Base-by-base conservation (phyloP, 2,113 vertebrate species). In the Bombycilla garrulus region DNA sequence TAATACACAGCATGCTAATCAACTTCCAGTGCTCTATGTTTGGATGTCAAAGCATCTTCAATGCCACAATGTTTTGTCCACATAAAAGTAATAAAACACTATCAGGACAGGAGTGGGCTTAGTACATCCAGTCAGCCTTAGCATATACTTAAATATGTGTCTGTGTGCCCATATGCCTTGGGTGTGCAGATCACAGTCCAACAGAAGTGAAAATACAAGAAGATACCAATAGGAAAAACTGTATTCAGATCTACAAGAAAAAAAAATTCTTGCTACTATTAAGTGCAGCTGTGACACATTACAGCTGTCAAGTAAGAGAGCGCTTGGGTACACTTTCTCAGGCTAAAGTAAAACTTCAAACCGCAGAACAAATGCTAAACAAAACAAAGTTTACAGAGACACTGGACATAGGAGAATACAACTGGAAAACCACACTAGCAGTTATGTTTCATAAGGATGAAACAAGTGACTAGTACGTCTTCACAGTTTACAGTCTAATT, bases 121-220 rank as follows among this genome's bases (percentile, higher is more conserved):
- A 70, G 28, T 17, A 47, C 29, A 48, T 48, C 24, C 15, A 77
- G 45, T 26, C 69, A 81, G 33, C 47, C 56, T 79, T 53, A 47
- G 31, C 11, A 35, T 28, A 35, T 4, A 26, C 17, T 54, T 45
- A 25, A 0, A 21, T 24, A 15, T 5, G 5, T 6, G 23, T 47
- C 4, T 8, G 3, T 11, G 3, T 3, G 6, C 7, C 11, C 9
- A 31, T 1, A 2, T 9, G 5, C 6, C 14, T 18, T 8, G 12
- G 24, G 16, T 21, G 10, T 40, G 76, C 3, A 70, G 10, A 60
- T 12, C 47, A 28, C 18, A 65, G 54, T 28, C 61, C 36, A 86
- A 70, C 0, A 53, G 10, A 65, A 57, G 3, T 9, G 19, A 77
- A 81, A 53, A 54, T 51, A 17, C 5, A 78, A 70, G 44, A 89